Evolutionary conservation across 2,797 vertebrate genomes (phyloP).

Genomic region (Leptoclinus maculatus): DNA sequence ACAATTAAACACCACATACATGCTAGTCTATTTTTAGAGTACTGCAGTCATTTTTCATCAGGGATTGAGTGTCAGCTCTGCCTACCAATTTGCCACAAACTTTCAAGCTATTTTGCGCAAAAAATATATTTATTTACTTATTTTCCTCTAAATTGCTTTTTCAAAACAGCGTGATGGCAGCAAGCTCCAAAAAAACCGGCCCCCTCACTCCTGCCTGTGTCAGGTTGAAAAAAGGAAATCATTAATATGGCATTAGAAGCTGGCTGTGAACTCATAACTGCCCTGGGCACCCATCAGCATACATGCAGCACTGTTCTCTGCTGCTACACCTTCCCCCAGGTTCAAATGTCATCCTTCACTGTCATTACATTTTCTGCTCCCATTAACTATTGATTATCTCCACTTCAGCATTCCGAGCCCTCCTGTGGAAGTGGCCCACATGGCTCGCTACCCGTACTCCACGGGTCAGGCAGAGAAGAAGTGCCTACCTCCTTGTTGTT

Average conservation of each 20-base stretch:
- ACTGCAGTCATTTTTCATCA: conserved; percentile 50
- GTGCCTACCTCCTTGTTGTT: conserved; percentile 43
- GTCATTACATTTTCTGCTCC: conserved; percentile 73
- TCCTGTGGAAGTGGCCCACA: conserved; percentile 61
- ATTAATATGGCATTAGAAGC: conserved; percentile 82
- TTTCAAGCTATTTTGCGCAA: conserved; percentile 9
- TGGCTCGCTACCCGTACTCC: conserved; percentile 31
- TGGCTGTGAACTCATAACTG: conserved; percentile 73
- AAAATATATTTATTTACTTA: conserved; percentile 47
- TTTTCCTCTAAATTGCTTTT: conserved; percentile 62
- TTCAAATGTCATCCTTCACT: conserved; percentile 76
- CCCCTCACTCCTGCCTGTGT: conserved; percentile 60
- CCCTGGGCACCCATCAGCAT: conserved; percentile 72
- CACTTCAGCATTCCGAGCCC: conserved; percentile 70
- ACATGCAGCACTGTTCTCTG: conserved; percentile 64
- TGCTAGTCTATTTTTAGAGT: conserved; percentile 14
- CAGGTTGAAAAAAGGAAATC: conserved; percentile 77
- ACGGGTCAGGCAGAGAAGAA: conserved; percentile 39
- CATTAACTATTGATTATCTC: conserved; percentile 85
- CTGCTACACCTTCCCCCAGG: conserved; percentile 69
- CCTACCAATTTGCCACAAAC: conserved; percentile 34
- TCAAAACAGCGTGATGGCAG: conserved; percentile 35
- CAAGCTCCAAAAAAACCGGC: conserved; percentile 37
- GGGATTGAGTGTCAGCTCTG: conserved; percentile 33
- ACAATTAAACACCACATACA: background rate